phyloP scores from a whole-genome alignment of 2,113 vertebrate genomes.

The Bufo bufo region DNA sequence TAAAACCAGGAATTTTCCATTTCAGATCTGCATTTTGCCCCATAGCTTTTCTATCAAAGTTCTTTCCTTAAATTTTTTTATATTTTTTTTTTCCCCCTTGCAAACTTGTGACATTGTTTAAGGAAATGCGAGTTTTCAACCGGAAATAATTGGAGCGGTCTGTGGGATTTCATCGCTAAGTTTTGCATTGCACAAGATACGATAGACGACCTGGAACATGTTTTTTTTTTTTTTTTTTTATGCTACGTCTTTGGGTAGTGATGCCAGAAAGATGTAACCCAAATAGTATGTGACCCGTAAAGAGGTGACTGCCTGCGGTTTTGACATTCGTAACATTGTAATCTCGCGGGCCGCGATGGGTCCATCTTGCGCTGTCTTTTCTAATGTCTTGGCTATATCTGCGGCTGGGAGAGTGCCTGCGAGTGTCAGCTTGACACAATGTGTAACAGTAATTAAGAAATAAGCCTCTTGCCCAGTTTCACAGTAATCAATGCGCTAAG shows the following conservation, averaged over 20 bases:
- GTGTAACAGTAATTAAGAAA: constrained; percentile 96
- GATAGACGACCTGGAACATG: neutral
- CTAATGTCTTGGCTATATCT: constrained; percentile 79
- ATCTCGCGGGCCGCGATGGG: neutral
- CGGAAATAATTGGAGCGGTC: constrained; percentile 28
- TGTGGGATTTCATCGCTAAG: constrained; percentile 23
- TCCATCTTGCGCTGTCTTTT: constrained; percentile 35
- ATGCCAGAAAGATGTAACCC: neutral
- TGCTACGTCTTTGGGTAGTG: no score
- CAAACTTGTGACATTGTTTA: constrained; percentile 26
- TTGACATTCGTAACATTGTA: neutral
- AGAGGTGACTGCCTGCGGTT: neutral
- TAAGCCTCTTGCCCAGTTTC: constrained; percentile 82
- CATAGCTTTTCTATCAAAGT: constrained; percentile 35
- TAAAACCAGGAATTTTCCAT: constrained; percentile 57
- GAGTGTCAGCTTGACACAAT: constrained; percentile 78
- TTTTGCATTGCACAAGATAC: neutral
- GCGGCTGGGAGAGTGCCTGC: constrained; percentile 76
- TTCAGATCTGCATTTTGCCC: constrained; percentile 41
- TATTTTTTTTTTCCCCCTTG: neutral
- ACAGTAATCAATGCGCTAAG: constrained; percentile 88
- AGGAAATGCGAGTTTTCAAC: constrained; percentile 24
- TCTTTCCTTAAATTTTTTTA: neutral
- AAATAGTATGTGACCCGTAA: neutral
- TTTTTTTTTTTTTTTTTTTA: neutral